These are phyloP conservation scores for Cephus rjabovi DNA, from an alignment of 2,888 invertebrate species.

Conservation along the genomic window DNA sequence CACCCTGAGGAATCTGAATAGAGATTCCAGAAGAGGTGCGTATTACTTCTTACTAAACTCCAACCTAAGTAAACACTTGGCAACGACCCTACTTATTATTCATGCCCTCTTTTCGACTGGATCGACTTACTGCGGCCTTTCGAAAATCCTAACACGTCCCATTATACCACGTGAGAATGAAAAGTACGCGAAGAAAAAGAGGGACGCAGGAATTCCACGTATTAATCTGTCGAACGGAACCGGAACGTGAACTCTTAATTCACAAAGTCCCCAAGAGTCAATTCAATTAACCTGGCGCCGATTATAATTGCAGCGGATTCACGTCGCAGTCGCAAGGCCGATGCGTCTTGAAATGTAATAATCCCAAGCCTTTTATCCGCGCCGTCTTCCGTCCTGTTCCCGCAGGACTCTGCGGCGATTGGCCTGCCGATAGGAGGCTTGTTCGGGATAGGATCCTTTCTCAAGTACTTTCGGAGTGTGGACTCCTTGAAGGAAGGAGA, in stretches of 20 bases:
- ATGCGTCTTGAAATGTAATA: not conserved
- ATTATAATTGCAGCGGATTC: not conserved
- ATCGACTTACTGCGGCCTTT: not conserved
- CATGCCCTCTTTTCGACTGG: not conserved
- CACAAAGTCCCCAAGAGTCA: not conserved
- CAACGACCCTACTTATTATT: not conserved
- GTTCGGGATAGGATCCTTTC: not conserved
- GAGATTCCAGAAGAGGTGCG: slow-evolving; percentile 7
- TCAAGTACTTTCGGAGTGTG: not conserved
- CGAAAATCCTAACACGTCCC: not conserved
- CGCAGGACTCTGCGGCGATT: not conserved
- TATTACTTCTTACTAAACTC: slow-evolving; percentile 2
- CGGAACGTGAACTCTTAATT: not conserved
- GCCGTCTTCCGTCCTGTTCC: not conserved
- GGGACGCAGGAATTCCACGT: not conserved
- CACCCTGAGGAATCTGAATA: slow-evolving; percentile 2
- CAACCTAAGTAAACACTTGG: slow-evolving; percentile 5
- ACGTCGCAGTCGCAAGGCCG: not conserved
- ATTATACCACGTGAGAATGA: not conserved
- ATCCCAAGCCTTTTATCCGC: not conserved
- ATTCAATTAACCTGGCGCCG: not conserved
- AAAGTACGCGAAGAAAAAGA: not conserved
- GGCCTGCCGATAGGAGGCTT: not conserved
- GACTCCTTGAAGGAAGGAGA: not conserved
- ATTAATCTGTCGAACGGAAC: not conserved